A percentile compares a stretch with the other conserved stretches of the same genome.
Conservation (phyloP, 1,140 invertebrate genomes). For the Nilaparvata lugens region DNA sequence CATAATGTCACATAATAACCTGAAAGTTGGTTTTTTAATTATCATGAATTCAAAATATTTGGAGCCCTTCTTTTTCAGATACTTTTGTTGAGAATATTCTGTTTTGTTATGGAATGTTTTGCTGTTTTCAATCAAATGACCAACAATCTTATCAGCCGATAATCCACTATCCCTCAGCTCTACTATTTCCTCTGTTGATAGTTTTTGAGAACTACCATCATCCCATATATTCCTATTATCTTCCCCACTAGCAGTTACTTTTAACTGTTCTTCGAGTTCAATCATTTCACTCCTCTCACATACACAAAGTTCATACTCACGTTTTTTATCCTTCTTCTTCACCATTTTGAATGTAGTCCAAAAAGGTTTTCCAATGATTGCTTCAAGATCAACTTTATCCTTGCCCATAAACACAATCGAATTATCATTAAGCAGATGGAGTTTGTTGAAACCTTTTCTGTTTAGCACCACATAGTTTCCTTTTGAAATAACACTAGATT, state of each 20-base stretch:
- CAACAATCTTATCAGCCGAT: conserved; percentile 74
- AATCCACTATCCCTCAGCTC: conserved; percentile 61
- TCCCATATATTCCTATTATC: conserved; percentile 83
- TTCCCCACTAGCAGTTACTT: conserved; percentile 40
- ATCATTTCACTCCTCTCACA: conserved; percentile 40
- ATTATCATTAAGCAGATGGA: conserved; percentile 55
- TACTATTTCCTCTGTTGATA: conserved; percentile 74
- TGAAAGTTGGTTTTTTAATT: conserved; percentile 62
- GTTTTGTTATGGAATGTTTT: conserved; percentile 80
- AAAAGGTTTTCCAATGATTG: conserved; percentile 59
- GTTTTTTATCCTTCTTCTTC: conserved; percentile 45
- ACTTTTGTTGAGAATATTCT: conserved; percentile 88
- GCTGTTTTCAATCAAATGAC: conserved; percentile 79
- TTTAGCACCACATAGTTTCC: conserved; percentile 65
- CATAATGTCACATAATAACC: conserved; percentile 67
- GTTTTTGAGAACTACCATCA: conserved; percentile 74
- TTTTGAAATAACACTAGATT: conserved; percentile 35
- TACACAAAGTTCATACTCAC: conserved; percentile 45
- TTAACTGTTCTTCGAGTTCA: conserved; percentile 33
- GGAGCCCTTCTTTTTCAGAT: conserved; percentile 86
- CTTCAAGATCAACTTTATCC: conserved; percentile 58
- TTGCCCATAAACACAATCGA: conserved; percentile 56
- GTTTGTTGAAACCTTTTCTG: conserved; percentile 61
- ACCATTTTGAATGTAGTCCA: conserved; percentile 73
- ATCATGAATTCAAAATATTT: conserved; percentile 78